phyloP scores from a whole-genome alignment of 2,888 invertebrate species.

The Drosophila fungiperda region DNA sequence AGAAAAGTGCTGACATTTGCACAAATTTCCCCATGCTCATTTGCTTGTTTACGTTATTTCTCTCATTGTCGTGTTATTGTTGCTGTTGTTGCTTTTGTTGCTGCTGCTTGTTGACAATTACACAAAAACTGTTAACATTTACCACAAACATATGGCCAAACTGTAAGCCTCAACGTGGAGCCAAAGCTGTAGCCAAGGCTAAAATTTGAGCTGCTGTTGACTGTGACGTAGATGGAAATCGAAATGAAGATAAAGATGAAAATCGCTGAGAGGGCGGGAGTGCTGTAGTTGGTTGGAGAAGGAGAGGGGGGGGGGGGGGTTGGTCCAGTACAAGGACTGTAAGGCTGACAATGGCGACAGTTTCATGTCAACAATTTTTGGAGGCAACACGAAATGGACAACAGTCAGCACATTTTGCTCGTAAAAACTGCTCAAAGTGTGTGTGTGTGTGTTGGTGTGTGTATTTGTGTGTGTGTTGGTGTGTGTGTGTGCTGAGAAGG shows the following conservation, averaged over 20 bases:
- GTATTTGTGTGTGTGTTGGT: neutral
- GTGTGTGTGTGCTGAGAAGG: neutral
- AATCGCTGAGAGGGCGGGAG: constrained; percentile 15
- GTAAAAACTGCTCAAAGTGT: constrained; percentile 56
- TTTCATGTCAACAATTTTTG: constrained; percentile 70
- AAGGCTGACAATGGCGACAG: constrained; percentile 68
- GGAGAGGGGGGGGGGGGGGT: accelerated
- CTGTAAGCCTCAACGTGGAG: constrained; percentile 35
- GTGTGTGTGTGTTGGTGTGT: neutral
- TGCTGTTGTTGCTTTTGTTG: neutral
- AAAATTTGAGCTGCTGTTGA: neutral
- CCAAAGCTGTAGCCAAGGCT: constrained; percentile 1
- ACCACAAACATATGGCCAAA: constrained; percentile 69
- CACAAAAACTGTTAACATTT: constrained; percentile 79
- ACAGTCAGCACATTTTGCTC: constrained; percentile 76
- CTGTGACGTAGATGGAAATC: constrained; percentile 17
- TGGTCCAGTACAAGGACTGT: constrained; percentile 1
- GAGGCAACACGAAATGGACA: constrained; percentile 68
- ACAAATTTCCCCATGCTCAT: constrained; percentile 67
- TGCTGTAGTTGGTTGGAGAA: too few relatives aligned
- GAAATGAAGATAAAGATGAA: constrained; percentile 29
- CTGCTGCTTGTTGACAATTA: constrained; percentile 69
- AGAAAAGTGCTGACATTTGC: constrained; percentile 73
- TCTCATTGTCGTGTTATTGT: constrained; percentile 57
- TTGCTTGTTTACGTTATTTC: constrained; percentile 74